Base-by-base conservation (phyloP, 2,888 invertebrate genomes). In the Amphipyra berbera region DNA sequence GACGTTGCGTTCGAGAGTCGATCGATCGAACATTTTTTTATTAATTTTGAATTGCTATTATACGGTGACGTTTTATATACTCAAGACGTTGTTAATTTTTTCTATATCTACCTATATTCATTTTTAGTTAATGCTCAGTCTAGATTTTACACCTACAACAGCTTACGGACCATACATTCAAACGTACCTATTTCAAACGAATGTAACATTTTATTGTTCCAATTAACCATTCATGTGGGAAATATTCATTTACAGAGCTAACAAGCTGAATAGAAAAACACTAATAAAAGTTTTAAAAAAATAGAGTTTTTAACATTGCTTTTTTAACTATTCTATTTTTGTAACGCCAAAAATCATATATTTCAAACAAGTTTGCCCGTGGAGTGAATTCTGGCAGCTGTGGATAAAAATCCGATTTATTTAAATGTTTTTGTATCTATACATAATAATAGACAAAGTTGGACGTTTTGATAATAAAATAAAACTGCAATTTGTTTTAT, bases 341-440 rank as follows among this genome's bases (percentile, higher is more conserved):
- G 30, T 30, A 7, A 30, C 30, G 30, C 30, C 30, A 30, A 30
- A 30, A 30, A 30, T 30, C 37, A 10, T 12, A 37, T 37, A 37
- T 6, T 37, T 37, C 37, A 12, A 37, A 37, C 37, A 9, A 9
- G 37, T 10, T 37, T 37, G 12, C 8, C 37, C 10, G 37, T 10
- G 9, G 10, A 37, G 37, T 37, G 10, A 37, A 37, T 37, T 37
- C 37, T 10, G 10, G 37, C 37, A 41, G 35, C 14, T 40, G 33
- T n/a, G n/a, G 21, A 62, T 62, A 27, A 53, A 62, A 62, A 33
- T 7, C 30, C 30, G 10, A 35, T 46, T 62, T 27, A 48, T 48
- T 56, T 48, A 7, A 30, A 38, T 38, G 14, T 21, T 14, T 41
- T 13, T 21, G 21, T 21, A 21, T n/a, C n/a, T n/a, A n/a, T 21